Conservation (phyloP, 2,113 vertebrate genomes). For the Willisornis vidua region DNA sequence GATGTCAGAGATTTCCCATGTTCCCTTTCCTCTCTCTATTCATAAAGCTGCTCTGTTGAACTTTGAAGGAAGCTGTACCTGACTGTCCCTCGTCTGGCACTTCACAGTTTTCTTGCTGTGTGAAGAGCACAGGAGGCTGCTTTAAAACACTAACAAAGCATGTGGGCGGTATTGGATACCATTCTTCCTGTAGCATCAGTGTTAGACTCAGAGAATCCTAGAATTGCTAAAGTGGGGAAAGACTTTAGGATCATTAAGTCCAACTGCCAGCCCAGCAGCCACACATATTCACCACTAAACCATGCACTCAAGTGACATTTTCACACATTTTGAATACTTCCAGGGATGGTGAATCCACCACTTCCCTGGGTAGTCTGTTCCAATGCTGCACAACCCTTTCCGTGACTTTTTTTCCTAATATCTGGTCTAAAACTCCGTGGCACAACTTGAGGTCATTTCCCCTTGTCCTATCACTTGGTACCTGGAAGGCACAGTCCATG, state of each 20-base stretch:
- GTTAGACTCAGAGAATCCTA: neutral
- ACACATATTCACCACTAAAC: neutral
- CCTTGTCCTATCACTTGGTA: neutral
- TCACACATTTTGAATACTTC: neutral
- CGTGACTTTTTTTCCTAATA: neutral
- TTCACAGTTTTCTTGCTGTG: neutral
- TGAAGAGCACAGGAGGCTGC: neutral
- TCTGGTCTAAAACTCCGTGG: neutral
- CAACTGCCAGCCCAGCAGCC: neutral
- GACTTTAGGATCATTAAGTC: neutral
- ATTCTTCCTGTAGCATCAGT: neutral
- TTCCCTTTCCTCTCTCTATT: neutral
- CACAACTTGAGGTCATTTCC: neutral
- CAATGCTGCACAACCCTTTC: neutral
- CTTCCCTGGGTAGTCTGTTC: neutral
- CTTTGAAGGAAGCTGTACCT: neutral
- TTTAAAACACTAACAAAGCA: neutral
- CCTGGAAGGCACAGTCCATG: neutral
- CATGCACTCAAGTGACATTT: neutral
- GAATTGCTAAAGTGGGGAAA: neutral
- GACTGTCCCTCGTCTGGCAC: neutral
- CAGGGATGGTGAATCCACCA: neutral
- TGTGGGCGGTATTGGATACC: neutral
- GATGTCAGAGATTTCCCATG: neutral
- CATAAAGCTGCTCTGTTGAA: neutral